Evolutionary conservation across 1,140 invertebrate species (phyloP).

Genomic region (Aphidius gifuensis): DNA sequence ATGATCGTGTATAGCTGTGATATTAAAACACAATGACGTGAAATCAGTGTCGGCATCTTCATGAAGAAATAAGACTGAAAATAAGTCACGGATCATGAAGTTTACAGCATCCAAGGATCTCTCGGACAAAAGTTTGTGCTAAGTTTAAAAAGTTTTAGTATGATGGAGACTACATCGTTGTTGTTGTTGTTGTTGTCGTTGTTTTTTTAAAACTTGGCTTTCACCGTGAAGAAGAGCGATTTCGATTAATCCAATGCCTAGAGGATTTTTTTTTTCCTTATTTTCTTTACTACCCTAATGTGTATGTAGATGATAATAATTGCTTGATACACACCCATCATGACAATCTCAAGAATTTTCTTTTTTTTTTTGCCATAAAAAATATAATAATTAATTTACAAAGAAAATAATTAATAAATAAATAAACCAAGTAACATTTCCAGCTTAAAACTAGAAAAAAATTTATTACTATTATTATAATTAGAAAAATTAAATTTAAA

Average conservation of each 20-base stretch:
- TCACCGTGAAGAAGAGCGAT: constrained; percentile 44
- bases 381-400: too few species aligned
- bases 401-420: too few species aligned
- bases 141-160: constrained; percentile 4
- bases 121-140: not conserved
- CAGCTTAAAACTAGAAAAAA: too few species aligned
- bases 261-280: constrained; percentile 37
- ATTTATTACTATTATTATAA: too few species aligned
- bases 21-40: constrained; percentile 18
- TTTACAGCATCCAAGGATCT: constrained; percentile 20
- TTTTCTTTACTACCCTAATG: too few species aligned
- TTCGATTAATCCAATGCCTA: constrained; percentile 50
- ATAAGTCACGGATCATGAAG: constrained; percentile 18
- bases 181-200: not conserved
- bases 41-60: constrained; percentile 30
- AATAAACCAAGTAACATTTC: too few species aligned
- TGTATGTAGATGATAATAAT: constrained; percentile 47
- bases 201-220: constrained; percentile 38
- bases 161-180: too few species aligned
- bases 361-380: too few species aligned
- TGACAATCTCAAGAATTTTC: too few species aligned
- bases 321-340: constrained; percentile 37
- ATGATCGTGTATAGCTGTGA: not conserved
- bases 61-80: constrained; percentile 2
- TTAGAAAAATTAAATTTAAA: too few species aligned